These are phyloP conservation scores for Mythimna pallens DNA, from an alignment of 2,888 invertebrate species.

Conservation along the genomic window DNA sequence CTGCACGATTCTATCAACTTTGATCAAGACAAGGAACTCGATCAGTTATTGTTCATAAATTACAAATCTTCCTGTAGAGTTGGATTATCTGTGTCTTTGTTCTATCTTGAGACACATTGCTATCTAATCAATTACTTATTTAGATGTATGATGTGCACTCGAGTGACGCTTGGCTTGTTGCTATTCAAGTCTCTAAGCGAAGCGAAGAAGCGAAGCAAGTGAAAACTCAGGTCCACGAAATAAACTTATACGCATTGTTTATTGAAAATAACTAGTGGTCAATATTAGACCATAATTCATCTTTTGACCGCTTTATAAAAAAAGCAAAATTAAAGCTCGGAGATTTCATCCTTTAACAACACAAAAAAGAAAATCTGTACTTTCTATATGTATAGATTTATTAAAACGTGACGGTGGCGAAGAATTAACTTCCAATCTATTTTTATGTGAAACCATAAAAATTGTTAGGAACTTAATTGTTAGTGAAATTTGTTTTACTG, in stretches of 20 bases:
- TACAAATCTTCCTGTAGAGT: constrained; percentile 4
- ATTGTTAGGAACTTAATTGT: too few relatives aligned
- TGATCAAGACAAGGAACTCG: neutral
- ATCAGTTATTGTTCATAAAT: neutral
- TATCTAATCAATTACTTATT: constrained; percentile 39
- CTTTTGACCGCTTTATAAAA: too few relatives aligned
- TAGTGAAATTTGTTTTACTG: too few relatives aligned
- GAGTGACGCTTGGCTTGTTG: neutral
- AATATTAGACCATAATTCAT: neutral
- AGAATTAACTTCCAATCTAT: too few relatives aligned
- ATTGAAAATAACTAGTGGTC: neutral
- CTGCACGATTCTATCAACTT: neutral
- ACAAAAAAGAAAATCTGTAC: too few relatives aligned
- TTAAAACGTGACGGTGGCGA: too few relatives aligned
- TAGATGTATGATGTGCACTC: constrained; percentile 4
- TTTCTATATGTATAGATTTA: too few relatives aligned
- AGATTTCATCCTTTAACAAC: too few relatives aligned
- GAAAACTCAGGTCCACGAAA: neutral
- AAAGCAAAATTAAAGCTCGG: too few relatives aligned
- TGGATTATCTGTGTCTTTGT: constrained; percentile 2
- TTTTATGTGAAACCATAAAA: too few relatives aligned
- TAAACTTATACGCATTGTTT: neutral
- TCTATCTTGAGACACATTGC: constrained; percentile 16
- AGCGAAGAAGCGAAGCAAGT: neutral
- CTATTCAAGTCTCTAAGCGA: neutral